These are phyloP conservation scores for Brachirus orientalis DNA, from an alignment of 2,113 vertebrate genomes.

Conservation along the genomic window DNA sequence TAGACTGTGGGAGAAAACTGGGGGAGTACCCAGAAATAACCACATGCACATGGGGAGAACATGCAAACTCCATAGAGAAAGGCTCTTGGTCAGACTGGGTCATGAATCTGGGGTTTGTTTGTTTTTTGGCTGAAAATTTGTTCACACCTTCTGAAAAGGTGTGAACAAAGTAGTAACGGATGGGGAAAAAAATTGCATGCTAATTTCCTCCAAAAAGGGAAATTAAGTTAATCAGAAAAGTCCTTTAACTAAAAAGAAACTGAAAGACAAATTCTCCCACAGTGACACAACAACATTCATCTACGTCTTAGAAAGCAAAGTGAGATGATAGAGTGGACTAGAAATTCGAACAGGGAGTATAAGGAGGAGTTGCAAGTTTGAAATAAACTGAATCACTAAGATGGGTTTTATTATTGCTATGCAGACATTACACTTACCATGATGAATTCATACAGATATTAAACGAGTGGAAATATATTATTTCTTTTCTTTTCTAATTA, in stretches of 20 bases:
- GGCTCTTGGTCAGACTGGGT: too few relatives aligned
- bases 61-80: too few relatives aligned
- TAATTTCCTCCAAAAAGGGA: background rate
- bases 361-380: background rate
- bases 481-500: background rate
- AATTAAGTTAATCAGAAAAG: background rate
- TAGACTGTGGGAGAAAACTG: too few relatives aligned
- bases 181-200: too few relatives aligned
- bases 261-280: background rate
- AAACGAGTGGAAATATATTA: too few relatives aligned
- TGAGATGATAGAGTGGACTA: background rate
- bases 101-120: too few relatives aligned
- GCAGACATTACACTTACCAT: background rate
- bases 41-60: too few relatives aligned
- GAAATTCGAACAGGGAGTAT: conserved; percentile 12
- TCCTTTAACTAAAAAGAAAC: background rate
- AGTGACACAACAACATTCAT: background rate
- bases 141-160: too few relatives aligned
- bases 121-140: too few relatives aligned
- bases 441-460: background rate
- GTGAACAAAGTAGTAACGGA: background rate
- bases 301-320: background rate
- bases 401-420: too few relatives aligned
- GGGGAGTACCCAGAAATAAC: too few relatives aligned
- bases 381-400: conserved; percentile 3